Evolutionary conservation across 2,888 invertebrate species (phyloP), one percentile per base, ranked within the genome.

Genomic region (Euplexia lucipara): DNA sequence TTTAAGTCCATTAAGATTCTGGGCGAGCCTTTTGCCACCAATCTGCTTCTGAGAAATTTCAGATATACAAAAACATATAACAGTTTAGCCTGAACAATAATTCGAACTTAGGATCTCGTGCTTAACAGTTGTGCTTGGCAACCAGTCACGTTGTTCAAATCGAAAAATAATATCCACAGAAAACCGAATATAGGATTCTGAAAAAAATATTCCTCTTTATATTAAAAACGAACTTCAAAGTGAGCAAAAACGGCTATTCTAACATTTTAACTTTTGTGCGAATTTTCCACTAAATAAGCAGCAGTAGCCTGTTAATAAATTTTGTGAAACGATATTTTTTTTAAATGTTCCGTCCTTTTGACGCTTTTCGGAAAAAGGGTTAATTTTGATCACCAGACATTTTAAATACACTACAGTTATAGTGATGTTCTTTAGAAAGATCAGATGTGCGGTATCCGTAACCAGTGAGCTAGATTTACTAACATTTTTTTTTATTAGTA

Each of bases 301-400:
- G 30, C 35, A 56, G 52, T 58, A 51, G 66, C 64, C 62, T n/a
- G 62, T 56, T 47, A 74, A 62, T 69, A 49, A 58, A 59, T 75
- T 81, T 71, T 59, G 34, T 39, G 65, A 53, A 75, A 75, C 58
- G 63, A 67, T 56, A 60, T 71, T 58, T 64, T 65, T 72, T 68
- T 71, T 57, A n/a, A n/a, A n/a, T n/a, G 59, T 42, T 60, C 41
- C 47, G 30, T 78, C 78, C 67, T 80, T 81, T 62, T 52, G 79
- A 58, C 56, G 47, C 56, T 37, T 70, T 75, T 51, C 41, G 34
- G 45, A 37, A 57, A 70, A 66, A 68, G 63, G 63, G 73, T 70
- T 77, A 47, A 70, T 68, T 73, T 71, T 70, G n/a, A n/a, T 63
- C 63, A 72, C 67, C 56, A 69, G 48, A 70, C 49, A 60, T 67